Percentiles rank a stretch among this genome's conserved stretches.
These are phyloP conservation scores for Brotula barbata DNA, from an alignment of 2,797 vertebrate genomes.

Conservation along the genomic window DNA sequence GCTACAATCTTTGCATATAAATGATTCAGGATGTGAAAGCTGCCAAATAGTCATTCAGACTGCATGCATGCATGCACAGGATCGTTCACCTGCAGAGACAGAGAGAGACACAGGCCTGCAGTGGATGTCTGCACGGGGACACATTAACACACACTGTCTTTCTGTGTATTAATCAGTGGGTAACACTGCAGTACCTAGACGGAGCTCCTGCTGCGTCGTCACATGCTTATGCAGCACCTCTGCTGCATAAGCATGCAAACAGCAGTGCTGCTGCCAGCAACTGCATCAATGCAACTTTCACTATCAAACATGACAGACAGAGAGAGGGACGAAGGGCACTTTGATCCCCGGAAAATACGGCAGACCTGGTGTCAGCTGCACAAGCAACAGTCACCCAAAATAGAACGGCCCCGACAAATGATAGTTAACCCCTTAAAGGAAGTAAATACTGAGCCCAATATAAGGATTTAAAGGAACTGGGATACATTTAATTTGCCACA, in stretches of 20 bases:
- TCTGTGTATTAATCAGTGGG: slow-evolving; percentile 12
- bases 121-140: background rate
- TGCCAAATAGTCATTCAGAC: background rate
- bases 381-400: no score
- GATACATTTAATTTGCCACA: no score
- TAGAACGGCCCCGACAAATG: no score
- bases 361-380: no score
- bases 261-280: background rate
- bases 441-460: no score
- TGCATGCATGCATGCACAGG: no score
- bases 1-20: slow-evolving; percentile 22
- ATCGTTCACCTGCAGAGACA: background rate
- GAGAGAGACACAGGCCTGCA: slow-evolving; percentile 1
- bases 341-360: no score
- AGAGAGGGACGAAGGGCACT: background rate
- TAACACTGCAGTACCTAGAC: slow-evolving; percentile 28
- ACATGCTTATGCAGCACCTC: slow-evolving; percentile 31
- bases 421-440: no score
- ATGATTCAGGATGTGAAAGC: slow-evolving; percentile 50
- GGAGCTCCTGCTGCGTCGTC: background rate
- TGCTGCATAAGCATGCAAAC: slow-evolving; percentile 18
- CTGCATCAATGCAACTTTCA: slow-evolving; percentile 2
- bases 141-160: background rate
- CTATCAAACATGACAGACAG: background rate
- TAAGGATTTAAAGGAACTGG: no score